Percentiles rank a stretch among this genome's conserved stretches.
Evolutionary conservation across 2,113 vertebrate species (phyloP).

Genomic region (Pseudorhombus dupliciocellatus): DNA sequence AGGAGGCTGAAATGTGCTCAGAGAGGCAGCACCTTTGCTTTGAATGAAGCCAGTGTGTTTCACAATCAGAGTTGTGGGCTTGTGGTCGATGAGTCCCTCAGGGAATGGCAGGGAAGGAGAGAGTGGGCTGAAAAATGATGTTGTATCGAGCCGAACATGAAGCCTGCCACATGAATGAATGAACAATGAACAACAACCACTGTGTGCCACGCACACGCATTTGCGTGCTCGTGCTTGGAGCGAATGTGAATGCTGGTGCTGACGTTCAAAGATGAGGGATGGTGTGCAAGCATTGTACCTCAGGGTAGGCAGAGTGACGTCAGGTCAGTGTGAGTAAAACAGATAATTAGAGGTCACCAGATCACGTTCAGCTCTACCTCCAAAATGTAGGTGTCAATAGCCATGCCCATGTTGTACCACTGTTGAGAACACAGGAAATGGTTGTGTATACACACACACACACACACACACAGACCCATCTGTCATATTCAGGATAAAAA

Average conservation of each 20-base stretch:
- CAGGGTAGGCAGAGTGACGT: slow-evolving; percentile 54
- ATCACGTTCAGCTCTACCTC: background rate
- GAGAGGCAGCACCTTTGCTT: slow-evolving; percentile 51
- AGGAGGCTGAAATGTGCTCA: slow-evolving; percentile 53
- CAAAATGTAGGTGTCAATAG: too few species aligned
- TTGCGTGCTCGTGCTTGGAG: slow-evolving; percentile 16
- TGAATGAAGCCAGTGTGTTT: slow-evolving; percentile 78
- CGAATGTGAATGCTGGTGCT: slow-evolving; percentile 36
- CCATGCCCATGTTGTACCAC: too few species aligned
- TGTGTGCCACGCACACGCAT: slow-evolving; percentile 53
- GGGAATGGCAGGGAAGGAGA: slow-evolving; percentile 67
- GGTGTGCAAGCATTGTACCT: slow-evolving; percentile 27
- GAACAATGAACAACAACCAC: slow-evolving; percentile 80
- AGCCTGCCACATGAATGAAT: slow-evolving; percentile 79
- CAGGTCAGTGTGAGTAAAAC: slow-evolving; percentile 33
- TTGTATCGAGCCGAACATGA: slow-evolving; percentile 72
- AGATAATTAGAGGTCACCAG: background rate
- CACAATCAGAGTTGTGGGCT: slow-evolving; percentile 72
- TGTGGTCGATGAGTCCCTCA: slow-evolving; percentile 65
- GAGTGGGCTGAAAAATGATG: slow-evolving; percentile 74
- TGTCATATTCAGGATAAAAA: background rate
- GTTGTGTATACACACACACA: slow-evolving; percentile 5
- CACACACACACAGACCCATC: background rate
- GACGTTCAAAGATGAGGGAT: slow-evolving; percentile 39
- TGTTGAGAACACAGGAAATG: too few species aligned